Base-by-base conservation (phyloP, 2,888 invertebrate genomes). In the Oscheius sp. region DNA sequence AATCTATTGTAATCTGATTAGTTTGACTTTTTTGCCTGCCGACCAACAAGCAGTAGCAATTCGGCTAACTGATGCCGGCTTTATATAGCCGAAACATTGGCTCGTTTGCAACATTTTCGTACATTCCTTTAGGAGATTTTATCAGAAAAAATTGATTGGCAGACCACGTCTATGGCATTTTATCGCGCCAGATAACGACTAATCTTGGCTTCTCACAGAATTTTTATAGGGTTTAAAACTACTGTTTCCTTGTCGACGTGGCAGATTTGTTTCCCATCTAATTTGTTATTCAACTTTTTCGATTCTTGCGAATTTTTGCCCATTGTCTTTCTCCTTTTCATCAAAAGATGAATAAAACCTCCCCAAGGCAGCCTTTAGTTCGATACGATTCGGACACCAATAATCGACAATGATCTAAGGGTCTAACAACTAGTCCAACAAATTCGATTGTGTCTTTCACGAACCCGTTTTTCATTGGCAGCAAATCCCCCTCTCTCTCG, bases 1-100 rank as follows among this genome's bases (percentile, higher is more conserved):
- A 55, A 55, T 55, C 55, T 23, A 55, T 55, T 55, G 55, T 55
- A 55, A 55, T 55, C 55, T 33, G 53, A 53, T 53, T 53, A 55
- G 33, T 34, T n/a, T 55, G 55, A 55, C 17, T 55, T 55, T 55
- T 55, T 55, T 34, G n/a, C 20, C n/a, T 17, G 34, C 29, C 25
- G 52, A 33, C 34, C 55, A 33, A 34, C 55, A 17, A 55, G 33
- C 33, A 20, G 12, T 34, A 37, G 20, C 48, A 48, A 48, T 42
- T 48, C 48, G 48, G 12, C 48, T 25, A 48, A 48, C 48, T 48
- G 48, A 48, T 48, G 23, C 48, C 12, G 23, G 12, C 48, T n/a
- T n/a, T n/a, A n/a, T n/a, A n/a, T n/a, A n/a, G n/a, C n/a, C n/a
- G n/a, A n/a, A n/a, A n/a, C n/a, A n/a, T n/a, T n/a, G n/a, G n/a